Evolutionary conservation across 2,113 vertebrate species (phyloP).

Genomic region (Sylvietta virens): DNA sequence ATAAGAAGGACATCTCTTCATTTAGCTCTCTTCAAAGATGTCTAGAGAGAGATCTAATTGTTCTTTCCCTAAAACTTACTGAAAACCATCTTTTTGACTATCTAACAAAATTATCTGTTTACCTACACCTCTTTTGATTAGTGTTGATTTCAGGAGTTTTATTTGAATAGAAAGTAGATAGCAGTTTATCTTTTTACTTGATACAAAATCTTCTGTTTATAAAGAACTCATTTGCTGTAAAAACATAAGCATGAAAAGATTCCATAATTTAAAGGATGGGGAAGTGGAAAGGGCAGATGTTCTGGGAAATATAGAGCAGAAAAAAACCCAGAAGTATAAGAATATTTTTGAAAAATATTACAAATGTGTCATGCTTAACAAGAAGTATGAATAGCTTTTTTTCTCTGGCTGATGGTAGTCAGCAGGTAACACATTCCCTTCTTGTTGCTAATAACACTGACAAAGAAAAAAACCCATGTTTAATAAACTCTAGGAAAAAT

Average conservation of each 20-base stretch:
- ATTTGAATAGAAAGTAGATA: not conserved
- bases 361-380: not conserved
- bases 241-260: not conserved
- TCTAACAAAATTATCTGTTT: not conserved
- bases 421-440: not conserved
- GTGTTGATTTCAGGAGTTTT: not conserved
- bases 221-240: not conserved
- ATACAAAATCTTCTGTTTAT: not conserved
- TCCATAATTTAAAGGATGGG: not conserved
- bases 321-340: not conserved
- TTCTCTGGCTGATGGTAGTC: not conserved
- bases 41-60: not conserved
- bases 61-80: not conserved
- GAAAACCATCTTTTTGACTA: not conserved
- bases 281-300: not conserved
- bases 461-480: not conserved
- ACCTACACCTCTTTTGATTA: not conserved
- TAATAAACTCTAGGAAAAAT: not conserved
- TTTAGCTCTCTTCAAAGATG: not conserved
- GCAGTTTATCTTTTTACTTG: not conserved
- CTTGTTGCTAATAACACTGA: not conserved
- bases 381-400: not conserved
- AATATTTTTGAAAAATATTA: not conserved
- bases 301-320: not conserved
- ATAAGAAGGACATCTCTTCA: slow-evolving; percentile 16